These are phyloP conservation scores for Cyclina sinensis DNA, from an alignment of 1,140 invertebrate species.

Conservation along the genomic window DNA sequence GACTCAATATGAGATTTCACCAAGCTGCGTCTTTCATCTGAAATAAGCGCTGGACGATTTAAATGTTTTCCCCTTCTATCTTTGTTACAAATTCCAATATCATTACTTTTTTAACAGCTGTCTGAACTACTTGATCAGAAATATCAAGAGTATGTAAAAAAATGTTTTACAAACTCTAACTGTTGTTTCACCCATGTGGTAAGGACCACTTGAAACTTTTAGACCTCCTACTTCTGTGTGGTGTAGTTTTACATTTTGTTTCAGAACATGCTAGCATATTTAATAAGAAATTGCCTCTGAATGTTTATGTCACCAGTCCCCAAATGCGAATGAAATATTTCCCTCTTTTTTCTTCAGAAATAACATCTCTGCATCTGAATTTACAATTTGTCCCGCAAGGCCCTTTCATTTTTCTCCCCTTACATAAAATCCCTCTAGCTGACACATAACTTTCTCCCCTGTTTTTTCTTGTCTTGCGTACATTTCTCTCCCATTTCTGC, in stretches of 20 bases:
- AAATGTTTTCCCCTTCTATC: constrained; percentile 23
- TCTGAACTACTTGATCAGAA: neutral
- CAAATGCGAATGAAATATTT: constrained; percentile 28
- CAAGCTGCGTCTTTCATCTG: neutral
- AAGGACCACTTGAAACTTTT: too few species aligned
- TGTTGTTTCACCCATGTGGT: neutral
- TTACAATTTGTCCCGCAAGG: too few species aligned
- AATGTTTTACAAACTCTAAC: constrained; percentile 41
- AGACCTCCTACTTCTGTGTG: neutral
- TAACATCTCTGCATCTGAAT: too few species aligned
- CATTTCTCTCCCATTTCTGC: too few species aligned
- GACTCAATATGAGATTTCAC: constrained; percentile 41
- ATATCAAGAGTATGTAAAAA: constrained; percentile 6
- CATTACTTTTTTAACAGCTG: constrained; percentile 7
- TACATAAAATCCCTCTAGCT: too few species aligned
- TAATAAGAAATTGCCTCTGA: neutral
- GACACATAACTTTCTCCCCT: too few species aligned
- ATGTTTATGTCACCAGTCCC: neutral
- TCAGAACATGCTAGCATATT: neutral
- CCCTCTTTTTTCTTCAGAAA: too few species aligned
- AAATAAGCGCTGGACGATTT: neutral
- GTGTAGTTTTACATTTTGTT: neutral
- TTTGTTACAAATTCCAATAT: constrained; percentile 12
- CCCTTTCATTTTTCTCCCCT: too few species aligned
- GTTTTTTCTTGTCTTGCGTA: too few species aligned